Base-by-base conservation (phyloP, 2,888 invertebrate genomes). In the Pristionchus mayeri region DNA sequence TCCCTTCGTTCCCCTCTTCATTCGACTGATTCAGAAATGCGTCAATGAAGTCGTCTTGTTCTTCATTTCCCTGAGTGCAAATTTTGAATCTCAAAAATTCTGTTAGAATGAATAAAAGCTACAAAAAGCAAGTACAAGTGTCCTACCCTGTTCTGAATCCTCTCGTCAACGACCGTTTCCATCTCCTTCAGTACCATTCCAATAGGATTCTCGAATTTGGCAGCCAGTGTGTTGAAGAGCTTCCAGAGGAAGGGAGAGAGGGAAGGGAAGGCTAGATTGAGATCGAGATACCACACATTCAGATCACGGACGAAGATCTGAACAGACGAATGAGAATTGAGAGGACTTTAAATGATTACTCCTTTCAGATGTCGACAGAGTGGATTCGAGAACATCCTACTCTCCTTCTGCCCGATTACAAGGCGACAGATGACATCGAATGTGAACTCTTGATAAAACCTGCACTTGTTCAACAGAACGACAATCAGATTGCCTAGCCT, bases 401-500 rank as follows among this genome's bases (percentile, higher is more conserved):
- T 85, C 34, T 86, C 86, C 11, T 85, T 85, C 34, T 88, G 89
- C 0, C 91, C 94, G 78, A 94, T 91, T 0, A 94, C 94, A 88
- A 94, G 93, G 34, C 93, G 92, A 16, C 93, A 93, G 83, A 95
- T 94, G 2, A 94, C 93, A 86, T 94, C 94, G 86, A 94, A 93
- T 1, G 94, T 94, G 34, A 94, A 91, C 2, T 94, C 93, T 89
- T 94, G 94, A 85, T 93, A 94, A 85, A 87, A 88, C 37, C 86
- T 86, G 27, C 16, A 54, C 11, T 4, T 21, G 4, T 54, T 21
- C 54, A n/a, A 13, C 21, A 13, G 54, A 21, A 44, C 21, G 7
- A 21, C n/a, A 13, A 6, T 18, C 7, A 57, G 21, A 57, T 30
- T 63, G 7, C n/a, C n/a, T n/a, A n/a, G 9, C 57, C 13, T 1